Evolutionary conservation across 1,140 invertebrate species (phyloP).

Genomic region (Armadillidium nasatum): DNA sequence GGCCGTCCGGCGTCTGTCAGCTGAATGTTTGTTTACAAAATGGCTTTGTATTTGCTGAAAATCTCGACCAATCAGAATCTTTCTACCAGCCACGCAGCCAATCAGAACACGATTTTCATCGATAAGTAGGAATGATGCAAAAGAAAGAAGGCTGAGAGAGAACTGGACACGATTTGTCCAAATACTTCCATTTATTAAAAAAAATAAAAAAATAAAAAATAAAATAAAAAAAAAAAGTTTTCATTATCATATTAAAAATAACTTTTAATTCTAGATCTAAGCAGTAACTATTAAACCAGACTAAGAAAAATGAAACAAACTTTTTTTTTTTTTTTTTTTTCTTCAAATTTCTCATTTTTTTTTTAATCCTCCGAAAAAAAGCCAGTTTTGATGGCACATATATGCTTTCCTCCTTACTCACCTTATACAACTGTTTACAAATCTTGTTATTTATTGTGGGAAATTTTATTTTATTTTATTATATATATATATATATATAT

Average conservation of each 20-base stretch:
- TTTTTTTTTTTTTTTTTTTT: no score
- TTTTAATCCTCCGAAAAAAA: no score
- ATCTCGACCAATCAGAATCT: constrained; percentile 39
- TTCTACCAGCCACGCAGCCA: constrained; percentile 28
- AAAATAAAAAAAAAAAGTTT: background rate
- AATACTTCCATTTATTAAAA: background rate
- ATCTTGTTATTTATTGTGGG: background rate
- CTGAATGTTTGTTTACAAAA: constrained; percentile 46
- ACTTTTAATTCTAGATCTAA: background rate
- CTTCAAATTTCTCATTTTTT: no score
- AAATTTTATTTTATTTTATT: background rate
- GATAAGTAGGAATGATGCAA: constrained; percentile 24
- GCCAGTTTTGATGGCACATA: no score
- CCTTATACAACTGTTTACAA: no score
- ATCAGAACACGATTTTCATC: constrained; percentile 31
- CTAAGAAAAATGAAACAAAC: no score
- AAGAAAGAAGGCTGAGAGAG: constrained; percentile 26
- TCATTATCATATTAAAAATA: background rate
- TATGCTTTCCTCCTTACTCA: no score
- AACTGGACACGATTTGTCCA: constrained; percentile 18
- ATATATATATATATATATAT: constrained; percentile 8
- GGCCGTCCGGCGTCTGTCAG: constrained; percentile 44
- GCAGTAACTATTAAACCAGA: no score
- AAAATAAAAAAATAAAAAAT: background rate
- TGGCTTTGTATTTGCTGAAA: constrained; percentile 41